Percentiles rank a stretch among this genome's conserved stretches.
Conservation (phyloP, 1,140 invertebrate genomes). For the Brachionus sp. region DNA sequence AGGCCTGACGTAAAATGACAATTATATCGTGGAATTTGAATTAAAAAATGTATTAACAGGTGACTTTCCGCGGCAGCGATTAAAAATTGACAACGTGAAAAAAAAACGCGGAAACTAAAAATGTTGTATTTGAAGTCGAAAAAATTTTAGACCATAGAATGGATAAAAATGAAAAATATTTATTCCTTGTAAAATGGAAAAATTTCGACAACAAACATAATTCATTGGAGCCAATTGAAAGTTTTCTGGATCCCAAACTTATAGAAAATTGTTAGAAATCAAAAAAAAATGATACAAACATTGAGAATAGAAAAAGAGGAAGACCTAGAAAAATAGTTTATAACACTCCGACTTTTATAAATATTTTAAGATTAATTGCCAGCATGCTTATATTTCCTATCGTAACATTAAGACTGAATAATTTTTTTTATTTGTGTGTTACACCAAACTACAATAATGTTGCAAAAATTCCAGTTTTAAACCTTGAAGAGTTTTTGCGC, state of each 20-base stretch:
- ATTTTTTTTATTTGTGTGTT: neutral
- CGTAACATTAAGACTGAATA: neutral
- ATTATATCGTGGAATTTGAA: too few species aligned
- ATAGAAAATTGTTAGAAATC: too few species aligned
- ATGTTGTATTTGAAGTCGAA: neutral
- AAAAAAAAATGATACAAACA: neutral
- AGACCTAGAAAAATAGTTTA: neutral
- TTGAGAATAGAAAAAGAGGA: neutral
- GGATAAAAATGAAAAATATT: neutral
- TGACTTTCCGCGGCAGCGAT: neutral
- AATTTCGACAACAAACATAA: too few species aligned
- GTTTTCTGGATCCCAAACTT: too few species aligned
- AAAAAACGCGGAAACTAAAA: neutral
- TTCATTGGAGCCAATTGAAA: too few species aligned
- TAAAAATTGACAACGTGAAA: neutral
- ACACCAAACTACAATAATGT: neutral
- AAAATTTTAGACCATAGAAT: neutral
- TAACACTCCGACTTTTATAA: neutral
- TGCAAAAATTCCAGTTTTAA: neutral
- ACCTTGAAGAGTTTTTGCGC: neutral
- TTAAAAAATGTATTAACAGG: too few species aligned
- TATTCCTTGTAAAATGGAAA: neutral
- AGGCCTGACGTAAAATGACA: too few species aligned
- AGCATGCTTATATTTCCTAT: neutral
- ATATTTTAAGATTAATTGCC: neutral